phyloP scores from a whole-genome alignment of 2,797 vertebrate species.

The Semaprochilodus insignis region DNA sequence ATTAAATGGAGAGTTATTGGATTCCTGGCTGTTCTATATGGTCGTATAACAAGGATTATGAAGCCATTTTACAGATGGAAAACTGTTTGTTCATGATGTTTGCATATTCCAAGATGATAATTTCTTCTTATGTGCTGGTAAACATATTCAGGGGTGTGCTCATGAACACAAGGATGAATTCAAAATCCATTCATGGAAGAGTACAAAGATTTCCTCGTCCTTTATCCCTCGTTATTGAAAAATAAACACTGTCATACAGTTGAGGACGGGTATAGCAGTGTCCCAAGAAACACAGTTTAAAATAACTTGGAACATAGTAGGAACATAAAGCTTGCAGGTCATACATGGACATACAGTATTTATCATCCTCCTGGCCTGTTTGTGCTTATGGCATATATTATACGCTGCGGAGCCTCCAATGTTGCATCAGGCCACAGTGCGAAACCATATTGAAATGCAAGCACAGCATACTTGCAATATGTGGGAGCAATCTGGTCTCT shows the following conservation, averaged over 20 bases:
- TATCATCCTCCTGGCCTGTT: background rate
- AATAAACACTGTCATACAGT: background rate
- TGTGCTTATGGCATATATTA: background rate
- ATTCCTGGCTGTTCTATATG: too few relatives aligned
- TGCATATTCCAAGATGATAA: too few relatives aligned
- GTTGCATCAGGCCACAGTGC: slow-evolving; percentile 9
- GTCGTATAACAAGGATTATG: background rate
- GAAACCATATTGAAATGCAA: background rate
- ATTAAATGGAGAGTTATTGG: too few relatives aligned
- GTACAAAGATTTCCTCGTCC: background rate
- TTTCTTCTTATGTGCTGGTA: too few relatives aligned
- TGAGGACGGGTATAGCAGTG: background rate
- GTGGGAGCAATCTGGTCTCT: slow-evolving; percentile 11
- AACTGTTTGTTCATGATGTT: too few relatives aligned
- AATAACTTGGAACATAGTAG: background rate
- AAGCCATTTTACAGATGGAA: background rate
- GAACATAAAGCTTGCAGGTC: background rate
- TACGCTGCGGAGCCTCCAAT: background rate
- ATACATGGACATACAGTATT: background rate
- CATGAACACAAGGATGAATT: too few relatives aligned
- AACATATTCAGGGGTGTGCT: too few relatives aligned
- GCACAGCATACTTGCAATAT: background rate
- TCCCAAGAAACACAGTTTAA: background rate
- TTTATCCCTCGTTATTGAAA: background rate
- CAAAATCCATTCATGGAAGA: too few relatives aligned